Conservation (phyloP, 2,797 vertebrate genomes). For the Podarcis siculus region DNA sequence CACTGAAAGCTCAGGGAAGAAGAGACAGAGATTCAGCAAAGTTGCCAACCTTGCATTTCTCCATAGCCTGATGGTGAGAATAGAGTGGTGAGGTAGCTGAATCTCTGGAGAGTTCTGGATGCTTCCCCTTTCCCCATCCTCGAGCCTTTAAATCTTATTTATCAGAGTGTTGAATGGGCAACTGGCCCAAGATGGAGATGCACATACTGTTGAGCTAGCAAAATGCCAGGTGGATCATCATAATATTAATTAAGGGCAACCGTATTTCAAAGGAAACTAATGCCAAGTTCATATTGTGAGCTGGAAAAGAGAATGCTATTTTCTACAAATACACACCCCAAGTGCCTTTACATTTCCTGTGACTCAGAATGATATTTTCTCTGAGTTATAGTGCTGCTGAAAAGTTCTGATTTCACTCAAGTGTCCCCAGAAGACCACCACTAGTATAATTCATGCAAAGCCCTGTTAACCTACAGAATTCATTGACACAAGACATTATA, state of each 20-base stretch:
- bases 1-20: neutral
- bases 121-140: neutral
- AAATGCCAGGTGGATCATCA: neutral
- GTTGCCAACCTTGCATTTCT: neutral
- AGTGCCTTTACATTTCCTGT: neutral
- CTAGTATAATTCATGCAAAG: neutral
- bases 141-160: slow-evolving; percentile 14
- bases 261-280: slow-evolving; percentile 6
- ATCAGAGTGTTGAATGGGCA: slow-evolving; percentile 4
- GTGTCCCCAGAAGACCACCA: neutral
- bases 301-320: neutral
- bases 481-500: neutral
- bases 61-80: neutral
- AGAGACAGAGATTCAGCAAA: neutral
- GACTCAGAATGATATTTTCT: neutral
- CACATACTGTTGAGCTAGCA: neutral
- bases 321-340: neutral
- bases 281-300: neutral
- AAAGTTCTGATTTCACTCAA: neutral
- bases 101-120: neutral
- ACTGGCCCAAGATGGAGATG: neutral
- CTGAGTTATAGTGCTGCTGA: neutral
- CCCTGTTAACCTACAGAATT: neutral
- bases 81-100: rapidly evolving
- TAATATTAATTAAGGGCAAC: neutral